These are phyloP conservation scores for Yponomeuta cagnagella DNA, from an alignment of 2,888 invertebrate species.

Conservation along the genomic window DNA sequence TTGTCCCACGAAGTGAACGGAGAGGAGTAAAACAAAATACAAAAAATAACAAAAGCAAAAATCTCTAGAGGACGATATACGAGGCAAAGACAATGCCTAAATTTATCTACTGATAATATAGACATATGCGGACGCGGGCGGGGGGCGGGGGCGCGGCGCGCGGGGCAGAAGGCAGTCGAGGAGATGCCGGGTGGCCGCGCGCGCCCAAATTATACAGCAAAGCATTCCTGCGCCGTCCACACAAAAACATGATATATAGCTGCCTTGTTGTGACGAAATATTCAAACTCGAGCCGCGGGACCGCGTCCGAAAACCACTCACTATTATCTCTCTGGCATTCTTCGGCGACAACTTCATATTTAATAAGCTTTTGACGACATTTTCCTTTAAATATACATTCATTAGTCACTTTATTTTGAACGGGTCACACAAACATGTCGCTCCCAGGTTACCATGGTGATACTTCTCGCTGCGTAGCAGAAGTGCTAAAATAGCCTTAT, in stretches of 20 bases:
- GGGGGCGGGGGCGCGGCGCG: slow-evolving; percentile 41
- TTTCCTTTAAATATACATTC: not conserved
- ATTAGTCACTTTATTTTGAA: not conserved
- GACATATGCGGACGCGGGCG: slow-evolving; percentile 63
- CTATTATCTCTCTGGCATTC: slow-evolving; percentile 56
- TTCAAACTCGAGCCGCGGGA: slow-evolving; percentile 42
- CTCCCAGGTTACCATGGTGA: no score
- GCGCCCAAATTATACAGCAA: slow-evolving; percentile 68
- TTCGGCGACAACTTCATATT: slow-evolving; percentile 45
- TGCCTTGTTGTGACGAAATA: slow-evolving; percentile 71
- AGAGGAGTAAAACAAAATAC: slow-evolving; percentile 22
- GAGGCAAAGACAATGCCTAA: slow-evolving; percentile 75
- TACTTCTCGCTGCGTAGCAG: no score
- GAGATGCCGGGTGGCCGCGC: slow-evolving; percentile 56
- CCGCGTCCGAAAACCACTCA: slow-evolving; percentile 46
- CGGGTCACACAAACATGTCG: not conserved
- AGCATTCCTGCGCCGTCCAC: slow-evolving; percentile 55
- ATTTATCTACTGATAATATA: slow-evolving; percentile 77
- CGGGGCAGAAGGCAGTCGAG: slow-evolving; percentile 51
- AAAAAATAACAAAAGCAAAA: slow-evolving; percentile 63
- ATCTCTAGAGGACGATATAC: slow-evolving; percentile 73
- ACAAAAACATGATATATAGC: slow-evolving; percentile 74
- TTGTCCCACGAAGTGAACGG: slow-evolving; percentile 33
- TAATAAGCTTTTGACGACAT: slow-evolving; percentile 28
- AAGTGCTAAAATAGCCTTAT: no score